These are phyloP conservation scores for Halocynthia roretzi DNA, from an alignment of 23 tunicate species.

Conservation along the genomic window DNA sequence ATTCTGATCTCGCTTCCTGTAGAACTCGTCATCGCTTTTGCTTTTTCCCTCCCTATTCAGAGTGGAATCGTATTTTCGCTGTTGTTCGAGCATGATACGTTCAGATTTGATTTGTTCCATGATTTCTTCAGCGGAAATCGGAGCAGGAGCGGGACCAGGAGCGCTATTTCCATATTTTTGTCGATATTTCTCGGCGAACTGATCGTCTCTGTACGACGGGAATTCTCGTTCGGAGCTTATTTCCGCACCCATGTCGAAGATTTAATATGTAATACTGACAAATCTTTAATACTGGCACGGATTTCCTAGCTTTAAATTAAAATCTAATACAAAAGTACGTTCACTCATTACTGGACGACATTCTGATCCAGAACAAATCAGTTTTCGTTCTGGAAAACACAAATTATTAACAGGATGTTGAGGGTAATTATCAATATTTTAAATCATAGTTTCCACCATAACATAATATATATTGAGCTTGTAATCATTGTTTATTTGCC, in stretches of 20 bases:
- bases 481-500: too few species aligned
- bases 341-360: too few species aligned
- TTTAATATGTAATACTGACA: too few species aligned
- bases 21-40: neutral
- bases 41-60: neutral
- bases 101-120: slow-evolving; percentile 25
- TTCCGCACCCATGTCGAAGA: slow-evolving; percentile 10
- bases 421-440: too few species aligned
- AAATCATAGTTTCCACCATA: too few species aligned
- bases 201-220: neutral
- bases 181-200: slow-evolving; percentile 10
- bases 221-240: slow-evolving; percentile 14
- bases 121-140: neutral
- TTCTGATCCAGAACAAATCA: too few species aligned
- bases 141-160: neutral
- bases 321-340: too few species aligned
- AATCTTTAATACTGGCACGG: too few species aligned
- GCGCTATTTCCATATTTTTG: slow-evolving; percentile 16
- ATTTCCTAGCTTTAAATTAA: too few species aligned
- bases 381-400: too few species aligned
- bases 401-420: too few species aligned
- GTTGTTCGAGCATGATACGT: neutral
- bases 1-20: slow-evolving; percentile 7
- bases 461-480: too few species aligned
- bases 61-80: neutral